Evolutionary conservation across 2,888 invertebrate genomes (phyloP), one percentile per base, ranked within the genome.

Genomic region (Ichneumoninae sp.): DNA sequence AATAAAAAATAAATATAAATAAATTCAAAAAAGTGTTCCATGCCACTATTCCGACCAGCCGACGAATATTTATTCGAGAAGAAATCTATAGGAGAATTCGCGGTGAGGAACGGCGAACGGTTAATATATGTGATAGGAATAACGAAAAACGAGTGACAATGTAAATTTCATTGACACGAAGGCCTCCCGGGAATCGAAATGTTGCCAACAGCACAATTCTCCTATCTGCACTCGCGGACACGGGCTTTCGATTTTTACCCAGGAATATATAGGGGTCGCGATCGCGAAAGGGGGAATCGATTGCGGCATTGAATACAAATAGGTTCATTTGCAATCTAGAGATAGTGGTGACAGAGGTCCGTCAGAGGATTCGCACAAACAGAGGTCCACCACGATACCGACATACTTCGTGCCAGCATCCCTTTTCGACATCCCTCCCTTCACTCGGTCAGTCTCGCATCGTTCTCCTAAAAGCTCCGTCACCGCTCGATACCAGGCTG

Each of bases 231-330:
- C 26, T 16, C 57, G 26, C 36, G n/a, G 40, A 57, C 26, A 22
- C 26, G 57, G 44, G 60, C 57, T 44, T 63, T 63, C 74, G 63
- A 76, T 73, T 80, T 71, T 47, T 63, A 44, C 50, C 63, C 7
- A 50, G 36, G 54, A 13, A 68, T 52, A 60, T 36, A 68, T 54
- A 63, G 57, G 16, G n/a, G 65, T 65, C 76, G 69, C 78, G 81
- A 87, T 86, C 80, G 81, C 79, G 82, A 73, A 78, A 77, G 83
- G 82, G 66, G 73, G 82, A 89, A 87, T 89, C 85, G 79, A 77
- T 70, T 69, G 84, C 84, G 82, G 78, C 78, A 80, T 83, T 85
- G 89, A 89, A 89, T 89, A 89, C 87, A 88, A 88, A 89, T 88
- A 78, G 88, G 81, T 88, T 89, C 87, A 87, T 89, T 89, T 88